Conservation (phyloP, 2,113 vertebrate species). For the Dipodomys stephensi region DNA sequence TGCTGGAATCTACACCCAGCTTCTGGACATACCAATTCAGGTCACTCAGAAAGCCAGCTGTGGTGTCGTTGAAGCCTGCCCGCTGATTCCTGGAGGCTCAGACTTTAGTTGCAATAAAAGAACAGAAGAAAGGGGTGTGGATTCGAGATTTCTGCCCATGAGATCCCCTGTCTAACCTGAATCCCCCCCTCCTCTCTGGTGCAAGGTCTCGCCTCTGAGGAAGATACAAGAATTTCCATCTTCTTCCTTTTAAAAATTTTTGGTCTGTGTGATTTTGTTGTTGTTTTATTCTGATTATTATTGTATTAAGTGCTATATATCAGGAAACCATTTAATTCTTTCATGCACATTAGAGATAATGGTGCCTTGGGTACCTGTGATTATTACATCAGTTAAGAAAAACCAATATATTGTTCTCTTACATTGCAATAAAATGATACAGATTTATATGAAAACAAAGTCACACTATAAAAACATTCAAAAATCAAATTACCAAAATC, state of each 20-base stretch:
- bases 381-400: too few relatives aligned
- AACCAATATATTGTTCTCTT: too few relatives aligned
- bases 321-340: too few relatives aligned
- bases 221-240: not conserved
- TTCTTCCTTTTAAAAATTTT: not conserved
- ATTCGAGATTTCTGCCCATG: not conserved
- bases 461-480: too few relatives aligned
- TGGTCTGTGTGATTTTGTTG: too few relatives aligned
- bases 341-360: too few relatives aligned
- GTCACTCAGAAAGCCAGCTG: not conserved
- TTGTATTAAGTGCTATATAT: too few relatives aligned
- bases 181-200: fast-evolving
- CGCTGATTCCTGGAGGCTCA: not conserved
- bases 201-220: fast-evolving
- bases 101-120: not conserved
- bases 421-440: too few relatives aligned
- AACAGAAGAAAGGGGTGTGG: not conserved
- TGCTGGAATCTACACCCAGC: not conserved
- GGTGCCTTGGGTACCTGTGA: too few relatives aligned
- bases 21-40: slow-evolving; percentile 22
- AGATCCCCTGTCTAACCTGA: not conserved
- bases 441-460: too few relatives aligned
- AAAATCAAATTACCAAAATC: too few relatives aligned
- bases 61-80: fast-evolving
- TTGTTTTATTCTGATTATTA: too few relatives aligned